phyloP scores from a whole-genome alignment of 1,140 invertebrate genomes.

The Camponotus vicinus region DNA sequence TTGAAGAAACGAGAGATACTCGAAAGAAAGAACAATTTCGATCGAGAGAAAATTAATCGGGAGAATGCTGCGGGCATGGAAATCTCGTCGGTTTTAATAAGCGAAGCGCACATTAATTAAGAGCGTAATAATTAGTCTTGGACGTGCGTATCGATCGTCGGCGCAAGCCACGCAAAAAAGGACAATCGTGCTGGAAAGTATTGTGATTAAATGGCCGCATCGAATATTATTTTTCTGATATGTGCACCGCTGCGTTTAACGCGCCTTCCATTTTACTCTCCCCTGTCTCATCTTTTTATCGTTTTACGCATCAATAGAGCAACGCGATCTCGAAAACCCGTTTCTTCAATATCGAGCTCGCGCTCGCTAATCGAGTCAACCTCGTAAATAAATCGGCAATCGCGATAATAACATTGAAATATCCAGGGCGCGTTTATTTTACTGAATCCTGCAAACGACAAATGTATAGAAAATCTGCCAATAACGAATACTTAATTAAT shows the following conservation, averaged over 20 bases:
- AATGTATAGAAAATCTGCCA: not conserved
- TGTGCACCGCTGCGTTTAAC: constrained; percentile 32
- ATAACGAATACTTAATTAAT: constrained; percentile 4
- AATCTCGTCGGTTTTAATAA: not conserved
- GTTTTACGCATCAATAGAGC: constrained; percentile 30
- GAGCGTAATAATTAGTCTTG: constrained; percentile 41
- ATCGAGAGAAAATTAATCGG: not conserved
- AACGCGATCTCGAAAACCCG: constrained; percentile 6
- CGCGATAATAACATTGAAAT: constrained; percentile 22
- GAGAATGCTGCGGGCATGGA: not conserved
- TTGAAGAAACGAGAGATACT: not conserved
- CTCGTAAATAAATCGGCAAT: constrained; percentile 15
- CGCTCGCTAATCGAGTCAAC: constrained; percentile 29
- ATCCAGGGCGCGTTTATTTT: not conserved
- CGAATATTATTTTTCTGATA: constrained; percentile 31
- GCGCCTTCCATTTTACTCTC: not conserved
- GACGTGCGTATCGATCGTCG: not conserved
- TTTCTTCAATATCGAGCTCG: not conserved
- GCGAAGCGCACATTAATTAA: constrained; percentile 16
- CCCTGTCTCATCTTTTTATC: constrained; percentile 26
- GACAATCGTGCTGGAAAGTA: constrained; percentile 15
- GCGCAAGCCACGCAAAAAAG: constrained; percentile 29
- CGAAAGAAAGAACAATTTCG: not conserved
- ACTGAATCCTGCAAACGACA: not conserved
- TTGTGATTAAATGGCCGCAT: constrained; percentile 32